Evolutionary conservation across 2,888 invertebrate species (phyloP).

Genomic region (Gymnoscelis rufifasciata): DNA sequence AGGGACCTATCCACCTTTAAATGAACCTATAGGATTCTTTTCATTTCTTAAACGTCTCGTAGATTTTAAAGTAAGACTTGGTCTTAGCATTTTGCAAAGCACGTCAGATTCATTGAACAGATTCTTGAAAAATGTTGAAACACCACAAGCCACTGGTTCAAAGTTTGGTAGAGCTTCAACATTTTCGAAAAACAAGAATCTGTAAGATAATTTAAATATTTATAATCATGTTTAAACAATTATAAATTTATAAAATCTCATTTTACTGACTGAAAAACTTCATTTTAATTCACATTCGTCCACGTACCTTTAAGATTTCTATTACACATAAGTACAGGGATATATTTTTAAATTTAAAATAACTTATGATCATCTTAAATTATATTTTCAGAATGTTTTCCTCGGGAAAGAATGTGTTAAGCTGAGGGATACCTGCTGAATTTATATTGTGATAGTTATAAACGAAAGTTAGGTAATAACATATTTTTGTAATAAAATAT

Average conservation of each 20-base stretch:
- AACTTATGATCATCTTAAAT: conserved; percentile 17
- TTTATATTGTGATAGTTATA: conserved; percentile 57
- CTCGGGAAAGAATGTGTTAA: conserved; percentile 42
- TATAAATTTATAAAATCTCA: conserved; percentile 11
- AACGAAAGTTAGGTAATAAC: background rate
- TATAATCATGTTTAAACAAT: too few species aligned
- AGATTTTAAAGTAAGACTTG: conserved; percentile 83
- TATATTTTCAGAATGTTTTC: conserved; percentile 75
- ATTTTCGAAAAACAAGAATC: conserved; percentile 12
- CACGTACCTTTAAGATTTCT: conserved; percentile 10
- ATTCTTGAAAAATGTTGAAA: conserved; percentile 81
- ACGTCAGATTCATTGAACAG: conserved; percentile 83
- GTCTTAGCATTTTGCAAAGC: conserved; percentile 82
- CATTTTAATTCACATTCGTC: background rate
- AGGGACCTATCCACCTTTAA: conserved; percentile 61
- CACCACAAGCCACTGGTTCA: conserved; percentile 24
- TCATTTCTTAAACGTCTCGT: conserved; percentile 81
- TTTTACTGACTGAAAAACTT: conserved; percentile 12
- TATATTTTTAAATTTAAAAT: conserved; percentile 1
- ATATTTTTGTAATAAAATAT: background rate
- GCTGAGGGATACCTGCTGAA: conserved; percentile 75
- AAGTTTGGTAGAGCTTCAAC: conserved; percentile 43
- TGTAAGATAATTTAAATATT: background rate
- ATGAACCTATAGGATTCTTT: conserved; percentile 70
- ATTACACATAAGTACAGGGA: conserved; percentile 29